Percentiles rank a stretch among this genome's conserved stretches.
These are phyloP conservation scores for Apamea monoglypha DNA, from an alignment of 2,888 invertebrate species.

Conservation along the genomic window DNA sequence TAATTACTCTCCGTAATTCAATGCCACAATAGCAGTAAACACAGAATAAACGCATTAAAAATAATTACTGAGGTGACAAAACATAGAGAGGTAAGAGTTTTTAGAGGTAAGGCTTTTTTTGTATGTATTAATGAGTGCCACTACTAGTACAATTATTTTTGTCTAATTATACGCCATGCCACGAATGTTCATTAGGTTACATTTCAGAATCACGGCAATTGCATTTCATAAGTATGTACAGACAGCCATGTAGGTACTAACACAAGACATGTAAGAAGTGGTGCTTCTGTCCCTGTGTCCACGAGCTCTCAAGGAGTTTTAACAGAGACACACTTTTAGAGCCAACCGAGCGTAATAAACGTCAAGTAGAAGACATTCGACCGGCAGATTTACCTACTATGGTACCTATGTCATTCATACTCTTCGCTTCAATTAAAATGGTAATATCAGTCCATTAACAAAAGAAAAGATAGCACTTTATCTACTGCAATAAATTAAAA, in stretches of 20 bases:
- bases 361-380: constrained; percentile 8
- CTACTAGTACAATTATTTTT: background rate
- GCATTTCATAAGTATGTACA: background rate
- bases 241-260: background rate
- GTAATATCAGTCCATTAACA: constrained; percentile 15
- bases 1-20: constrained; percentile 47
- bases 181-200: background rate
- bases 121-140: background rate
- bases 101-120: background rate
- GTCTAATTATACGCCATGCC: background rate
- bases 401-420: background rate
- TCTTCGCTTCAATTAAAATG: constrained; percentile 31
- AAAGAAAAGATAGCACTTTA: background rate
- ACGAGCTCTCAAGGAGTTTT: constrained; percentile 33
- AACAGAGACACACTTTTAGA: constrained; percentile 45
- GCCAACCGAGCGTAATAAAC: constrained; percentile 30
- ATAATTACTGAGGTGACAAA: background rate
- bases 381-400: background rate
- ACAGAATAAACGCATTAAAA: constrained; percentile 17
- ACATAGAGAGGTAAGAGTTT: background rate
- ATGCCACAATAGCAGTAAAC: background rate
- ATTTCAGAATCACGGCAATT: background rate
- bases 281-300: constrained; percentile 15
- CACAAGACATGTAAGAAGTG: background rate
- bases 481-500: background rate